phyloP scores from a whole-genome alignment of 2,797 vertebrate species.

The Lithobates pipiens region DNA sequence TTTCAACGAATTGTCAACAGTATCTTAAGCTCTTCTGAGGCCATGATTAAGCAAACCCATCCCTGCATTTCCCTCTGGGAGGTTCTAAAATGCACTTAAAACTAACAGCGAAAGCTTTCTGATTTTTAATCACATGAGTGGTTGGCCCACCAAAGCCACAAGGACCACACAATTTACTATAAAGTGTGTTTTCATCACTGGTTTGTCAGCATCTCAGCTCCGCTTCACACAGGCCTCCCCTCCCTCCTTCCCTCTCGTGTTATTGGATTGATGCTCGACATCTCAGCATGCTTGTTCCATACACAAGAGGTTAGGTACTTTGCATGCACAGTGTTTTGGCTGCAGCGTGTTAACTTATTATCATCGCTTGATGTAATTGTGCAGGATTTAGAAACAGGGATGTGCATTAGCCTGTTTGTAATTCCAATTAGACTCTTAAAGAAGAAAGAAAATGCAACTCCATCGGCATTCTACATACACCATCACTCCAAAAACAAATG shows the following conservation, averaged over 20 bases:
- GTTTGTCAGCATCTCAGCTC: conserved; percentile 33
- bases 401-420: neutral
- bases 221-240: neutral
- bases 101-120: conserved; percentile 64
- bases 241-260: neutral
- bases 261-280: conserved; percentile 25
- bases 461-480: neutral
- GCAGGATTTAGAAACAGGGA: conserved; percentile 11
- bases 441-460: neutral
- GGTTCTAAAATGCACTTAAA: conserved; percentile 61
- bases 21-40: conserved; percentile 22
- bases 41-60: conserved; percentile 9
- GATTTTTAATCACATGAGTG: conserved; percentile 57
- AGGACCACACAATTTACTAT: conserved; percentile 48
- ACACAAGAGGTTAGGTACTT: conserved; percentile 17
- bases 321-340: conserved; percentile 17
- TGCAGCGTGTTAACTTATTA: conserved; percentile 19
- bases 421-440: neutral
- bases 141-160: conserved; percentile 21
- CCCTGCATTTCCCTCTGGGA: conserved; percentile 47
- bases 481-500: neutral
- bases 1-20: conserved; percentile 30
- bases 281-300: neutral
- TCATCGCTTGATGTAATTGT: conserved; percentile 30
- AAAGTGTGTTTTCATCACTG: conserved; percentile 60